Evolutionary conservation across 92 coral and sea anemone species (phyloP).

Genomic region (Scolanthus callimorphus): DNA sequence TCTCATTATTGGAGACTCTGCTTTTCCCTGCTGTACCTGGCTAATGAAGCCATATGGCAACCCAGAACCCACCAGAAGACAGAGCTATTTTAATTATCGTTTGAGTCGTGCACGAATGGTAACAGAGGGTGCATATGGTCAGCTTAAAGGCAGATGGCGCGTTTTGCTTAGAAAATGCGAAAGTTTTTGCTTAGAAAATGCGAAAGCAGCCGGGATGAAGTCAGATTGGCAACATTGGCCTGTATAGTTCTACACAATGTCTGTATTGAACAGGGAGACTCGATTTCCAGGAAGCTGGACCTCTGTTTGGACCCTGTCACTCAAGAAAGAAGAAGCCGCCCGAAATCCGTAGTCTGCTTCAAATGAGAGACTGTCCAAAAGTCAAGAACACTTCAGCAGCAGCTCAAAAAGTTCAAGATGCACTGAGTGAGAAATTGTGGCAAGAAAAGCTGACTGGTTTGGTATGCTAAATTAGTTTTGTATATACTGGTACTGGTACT

Average conservation of each 20-base stretch:
- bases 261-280: constrained; percentile 39
- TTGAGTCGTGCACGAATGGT: constrained; percentile 13
- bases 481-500: constrained; percentile 1
- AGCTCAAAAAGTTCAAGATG: constrained; percentile 25
- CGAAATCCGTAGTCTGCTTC: constrained; percentile 25
- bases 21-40: constrained; percentile 20
- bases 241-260: constrained; percentile 48
- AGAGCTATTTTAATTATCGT: constrained; percentile 18
- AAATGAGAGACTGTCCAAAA: constrained; percentile 24
- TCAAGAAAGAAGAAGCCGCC: constrained; percentile 13
- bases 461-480: too few relatives aligned
- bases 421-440: constrained; percentile 27
- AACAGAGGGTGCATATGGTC: constrained; percentile 22
- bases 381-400: constrained; percentile 2
- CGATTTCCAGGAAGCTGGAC: constrained; percentile 35
- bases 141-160: constrained; percentile 52
- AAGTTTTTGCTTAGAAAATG: constrained; percentile 31
- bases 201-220: constrained; percentile 33
- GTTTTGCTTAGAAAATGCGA: too few relatives aligned
- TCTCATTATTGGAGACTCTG: constrained; percentile 20
- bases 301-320: constrained; percentile 25
- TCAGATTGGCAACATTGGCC: constrained; percentile 29
- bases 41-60: constrained; percentile 16
- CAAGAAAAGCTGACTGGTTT: constrained; percentile 33
- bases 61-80: background rate